phyloP scores from a whole-genome alignment of 1,140 invertebrate species.

The Drosophila navojoa region DNA sequence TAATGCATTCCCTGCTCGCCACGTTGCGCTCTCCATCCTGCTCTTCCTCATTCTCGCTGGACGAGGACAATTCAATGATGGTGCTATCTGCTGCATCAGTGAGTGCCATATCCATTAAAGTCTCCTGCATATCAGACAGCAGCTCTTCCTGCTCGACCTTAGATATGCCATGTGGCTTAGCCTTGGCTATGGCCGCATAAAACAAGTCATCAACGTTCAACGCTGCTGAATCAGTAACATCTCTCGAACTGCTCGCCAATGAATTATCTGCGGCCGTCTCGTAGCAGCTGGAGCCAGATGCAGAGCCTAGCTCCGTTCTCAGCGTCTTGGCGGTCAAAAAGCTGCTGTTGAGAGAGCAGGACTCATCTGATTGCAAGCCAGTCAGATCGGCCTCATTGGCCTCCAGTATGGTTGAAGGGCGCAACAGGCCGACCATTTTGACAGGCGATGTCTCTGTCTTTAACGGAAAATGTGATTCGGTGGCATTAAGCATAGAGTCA shows the following conservation, averaged over 20 bases:
- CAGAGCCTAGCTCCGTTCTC: constrained; percentile 33
- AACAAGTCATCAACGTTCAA: constrained; percentile 67
- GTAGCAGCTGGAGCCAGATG: constrained; percentile 65
- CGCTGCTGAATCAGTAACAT: neutral
- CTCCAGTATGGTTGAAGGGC: constrained; percentile 80
- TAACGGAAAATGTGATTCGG: constrained; percentile 29
- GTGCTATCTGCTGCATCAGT: constrained; percentile 41
- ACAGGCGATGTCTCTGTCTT: constrained; percentile 62
- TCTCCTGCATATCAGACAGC: constrained; percentile 51
- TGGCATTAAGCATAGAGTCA: constrained; percentile 35
- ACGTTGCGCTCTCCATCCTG: constrained; percentile 17
- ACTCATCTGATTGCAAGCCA: constrained; percentile 34
- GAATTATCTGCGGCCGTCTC: constrained; percentile 71
- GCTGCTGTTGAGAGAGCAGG: constrained; percentile 39
- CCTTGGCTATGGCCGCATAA: constrained; percentile 64
- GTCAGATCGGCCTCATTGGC: constrained; percentile 54
- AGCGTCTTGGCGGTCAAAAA: constrained; percentile 55
- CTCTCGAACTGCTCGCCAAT: constrained; percentile 29
- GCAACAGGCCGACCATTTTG: constrained; percentile 76
- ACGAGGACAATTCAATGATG: constrained; percentile 59
- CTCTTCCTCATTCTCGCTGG: constrained; percentile 45
- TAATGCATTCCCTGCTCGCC: constrained; percentile 6
- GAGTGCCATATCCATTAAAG: constrained; percentile 42
- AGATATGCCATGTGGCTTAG: constrained; percentile 52
- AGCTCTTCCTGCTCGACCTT: constrained; percentile 52